Evolutionary conservation across 2,113 vertebrate genomes (phyloP), one percentile per base, ranked within the genome.

Genomic region (Odontesthes bonariensis): DNA sequence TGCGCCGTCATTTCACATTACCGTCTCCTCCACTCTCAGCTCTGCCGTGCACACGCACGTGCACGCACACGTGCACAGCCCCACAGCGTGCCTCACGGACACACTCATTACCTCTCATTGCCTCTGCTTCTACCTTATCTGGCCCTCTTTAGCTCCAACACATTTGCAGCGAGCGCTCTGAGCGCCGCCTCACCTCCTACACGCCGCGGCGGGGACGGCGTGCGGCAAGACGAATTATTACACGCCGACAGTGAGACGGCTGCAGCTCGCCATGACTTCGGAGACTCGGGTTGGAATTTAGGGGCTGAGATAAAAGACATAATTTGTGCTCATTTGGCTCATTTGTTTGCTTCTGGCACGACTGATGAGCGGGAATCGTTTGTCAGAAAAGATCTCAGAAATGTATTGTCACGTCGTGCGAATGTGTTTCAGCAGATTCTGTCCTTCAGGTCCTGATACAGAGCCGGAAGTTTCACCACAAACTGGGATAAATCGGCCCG

Each of bases 1-100:
- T 93, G 93, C 94, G 89, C 93, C 95, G 95, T 98, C 97, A 97
- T 95, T 97, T 96, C 94, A 92, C 94, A 97, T 99, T 96, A 98
- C 91, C 84, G 87, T 98, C 96, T 96, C 71, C 70, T 33, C 52
- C 89, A 94, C 93, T 90, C 93, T 93, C 92, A 84, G 93, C 95
- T 95, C 81, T 91, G 88, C 93, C 94, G 92, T 92, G 65, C 74
- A 66, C 68, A 49, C n/a, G n/a, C n/a, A n/a, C n/a, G n/a, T n/a
- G n/a, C 63, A 22, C 60, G 23, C 55, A 70, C 20, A 1, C 73
- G 13, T 65, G 7, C 69, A 52, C 62, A 47, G 62, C 68, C 86
- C 86, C 4, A 64, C 77, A 83, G 86, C 80, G 79, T 49, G 79
- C 83, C 92, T 89, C 1, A 63, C 79, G 91, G 81, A 89, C 86